A percentile compares a stretch with the other conserved stretches of the same genome.
Evolutionary conservation across 2,888 invertebrate species (phyloP).

Genomic region (Caprella mutica): DNA sequence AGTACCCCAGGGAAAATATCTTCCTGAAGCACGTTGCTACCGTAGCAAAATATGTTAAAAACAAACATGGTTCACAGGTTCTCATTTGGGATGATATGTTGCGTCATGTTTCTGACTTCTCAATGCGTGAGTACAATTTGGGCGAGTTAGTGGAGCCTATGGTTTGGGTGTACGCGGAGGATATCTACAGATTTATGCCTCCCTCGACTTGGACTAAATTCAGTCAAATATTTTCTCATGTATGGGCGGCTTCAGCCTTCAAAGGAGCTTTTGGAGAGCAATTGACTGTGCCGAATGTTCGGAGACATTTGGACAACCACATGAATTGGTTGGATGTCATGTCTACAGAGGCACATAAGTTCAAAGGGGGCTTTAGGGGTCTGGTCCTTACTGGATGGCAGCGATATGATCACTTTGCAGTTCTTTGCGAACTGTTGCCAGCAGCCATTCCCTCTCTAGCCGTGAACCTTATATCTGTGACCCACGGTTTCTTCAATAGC

Average conservation of each 20-base stretch:
- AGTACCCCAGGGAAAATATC: conserved; percentile 45
- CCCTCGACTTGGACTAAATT: conserved; percentile 44
- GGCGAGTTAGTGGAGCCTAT: conserved; percentile 61
- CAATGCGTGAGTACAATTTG: conserved; percentile 51
- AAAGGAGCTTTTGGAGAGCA: conserved; percentile 66
- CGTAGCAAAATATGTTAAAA: conserved; percentile 50
- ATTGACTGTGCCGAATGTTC: conserved; percentile 53
- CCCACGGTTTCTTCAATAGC: conserved; percentile 52
- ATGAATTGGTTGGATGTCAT: conserved; percentile 53
- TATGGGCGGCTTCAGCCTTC: conserved; percentile 63
- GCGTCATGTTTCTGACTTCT: conserved; percentile 50
- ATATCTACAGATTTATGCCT: conserved; percentile 39
- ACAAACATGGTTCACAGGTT: conserved; percentile 49
- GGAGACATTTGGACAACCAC: conserved; percentile 58
- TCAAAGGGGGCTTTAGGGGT: conserved; percentile 45
- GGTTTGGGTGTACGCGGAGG: conserved; percentile 69
- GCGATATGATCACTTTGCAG: conserved; percentile 39
- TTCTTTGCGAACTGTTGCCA: conserved; percentile 39
- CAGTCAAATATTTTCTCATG: conserved; percentile 53
- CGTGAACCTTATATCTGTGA: conserved; percentile 37
- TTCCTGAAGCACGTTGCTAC: conserved; percentile 53
- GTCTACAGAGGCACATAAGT: conserved; percentile 48
- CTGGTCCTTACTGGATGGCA: conserved; percentile 48
- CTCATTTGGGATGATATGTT: conserved; percentile 76
- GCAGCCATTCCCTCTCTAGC: conserved; percentile 38